Percentiles rank a stretch among this genome's conserved stretches.
Evolutionary conservation across 2,113 vertebrate species (phyloP).

Genomic region (Oxygymnocypris stewartii): DNA sequence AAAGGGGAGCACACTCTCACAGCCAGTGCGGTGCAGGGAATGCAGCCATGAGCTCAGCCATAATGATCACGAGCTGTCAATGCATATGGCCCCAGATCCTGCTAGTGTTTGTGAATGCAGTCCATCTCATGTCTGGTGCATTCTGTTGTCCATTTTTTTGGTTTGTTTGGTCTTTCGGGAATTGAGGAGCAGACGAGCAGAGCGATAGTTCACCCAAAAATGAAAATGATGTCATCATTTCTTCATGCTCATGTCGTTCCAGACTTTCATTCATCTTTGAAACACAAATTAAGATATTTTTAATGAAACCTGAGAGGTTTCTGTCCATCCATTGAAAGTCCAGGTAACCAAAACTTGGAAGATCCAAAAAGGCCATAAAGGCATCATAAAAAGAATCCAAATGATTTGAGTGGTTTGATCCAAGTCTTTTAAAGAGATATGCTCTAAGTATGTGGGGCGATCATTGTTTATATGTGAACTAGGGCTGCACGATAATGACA

Average conservation of each 20-base stretch:
- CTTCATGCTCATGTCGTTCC: not conserved
- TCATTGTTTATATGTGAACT: no score
- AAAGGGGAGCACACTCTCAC: constrained; percentile 21
- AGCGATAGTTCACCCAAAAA: not conserved
- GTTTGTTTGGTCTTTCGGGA: not conserved
- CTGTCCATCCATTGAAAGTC: no score
- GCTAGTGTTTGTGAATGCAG: constrained; percentile 22
- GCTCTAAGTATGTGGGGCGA: no score
- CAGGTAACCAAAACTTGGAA: no score
- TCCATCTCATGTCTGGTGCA: not conserved
- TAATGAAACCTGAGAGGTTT: no score
- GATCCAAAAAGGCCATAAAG: no score
- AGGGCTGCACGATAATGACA: no score
- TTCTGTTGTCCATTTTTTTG: constrained; percentile 15
- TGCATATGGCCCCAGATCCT: constrained; percentile 25
- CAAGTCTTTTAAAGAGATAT: no score
- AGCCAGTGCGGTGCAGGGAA: constrained; percentile 13
- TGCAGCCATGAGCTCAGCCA: constrained; percentile 17
- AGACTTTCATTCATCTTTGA: no score
- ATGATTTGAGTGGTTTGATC: no score
- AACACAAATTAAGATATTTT: no score
- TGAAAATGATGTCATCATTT: not conserved
- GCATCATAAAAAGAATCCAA: no score
- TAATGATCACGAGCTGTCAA: constrained; percentile 45
- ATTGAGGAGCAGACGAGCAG: not conserved